Base-by-base conservation (phyloP, 2,888 invertebrate species). In the Orchesellides sinensis region DNA sequence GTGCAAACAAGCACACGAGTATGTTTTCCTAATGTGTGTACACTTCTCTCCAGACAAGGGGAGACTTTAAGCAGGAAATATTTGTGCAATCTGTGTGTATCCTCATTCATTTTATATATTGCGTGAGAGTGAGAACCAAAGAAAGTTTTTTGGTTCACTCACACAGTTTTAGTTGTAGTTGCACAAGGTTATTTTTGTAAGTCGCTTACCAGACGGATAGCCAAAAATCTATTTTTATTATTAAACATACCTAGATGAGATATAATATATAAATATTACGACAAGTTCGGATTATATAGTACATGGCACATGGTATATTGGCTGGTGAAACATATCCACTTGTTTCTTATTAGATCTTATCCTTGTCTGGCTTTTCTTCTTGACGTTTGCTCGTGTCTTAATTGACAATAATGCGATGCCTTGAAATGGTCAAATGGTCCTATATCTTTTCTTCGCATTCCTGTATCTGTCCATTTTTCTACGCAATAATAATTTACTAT, bases 351-450 rank as follows among this genome's bases (percentile, higher is more conserved):
- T 56, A 56, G 35, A 54, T 54, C 21, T 54, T 54, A 70, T 70
- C 54, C n/a, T 27, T 10, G 6, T 56, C 19, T 68, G 29, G 68
- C 29, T 32, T 32, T 54, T 54, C 52, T 54, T 54, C 40, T 49
- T 70, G 69, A 70, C 69, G 54, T 70, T 54, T 70, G 54, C 40
- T 35, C 32, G 69, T 40, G 54, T 70, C 54, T 52, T 70, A 70
- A 70, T 70, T 70, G 69, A 54, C 72, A 72, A 72, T 72, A 59
- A 72, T 59, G 40, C 23, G 54, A 40, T 45, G 56, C 35, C 59
- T 63, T 5, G 63, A 47, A 66, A 27, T 49, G 66, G 17, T 66
- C 2, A 14, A 8, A 17, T n/a, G n/a, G n/a, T n/a, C n/a, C 49
- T 49, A 2, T 49, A 17, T 35, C 49, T 49, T 49, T 49, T 21